Conservation (phyloP, 1,140 invertebrate species). For the Apolygus lucorum region DNA sequence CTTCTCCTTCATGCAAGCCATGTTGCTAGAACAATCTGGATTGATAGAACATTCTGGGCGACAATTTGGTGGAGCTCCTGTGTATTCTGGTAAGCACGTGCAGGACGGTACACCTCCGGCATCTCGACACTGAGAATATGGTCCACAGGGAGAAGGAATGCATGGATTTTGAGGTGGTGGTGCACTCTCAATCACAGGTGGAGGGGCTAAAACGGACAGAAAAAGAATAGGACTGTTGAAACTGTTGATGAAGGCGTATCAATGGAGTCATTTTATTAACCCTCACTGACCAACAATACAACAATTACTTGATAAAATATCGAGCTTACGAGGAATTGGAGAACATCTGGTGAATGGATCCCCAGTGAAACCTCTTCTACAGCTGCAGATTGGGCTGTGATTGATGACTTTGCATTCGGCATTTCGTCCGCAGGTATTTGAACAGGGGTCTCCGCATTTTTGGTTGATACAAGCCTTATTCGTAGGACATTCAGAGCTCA, state of each 20-base stretch:
- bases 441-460: conserved; percentile 49
- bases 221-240: conserved; percentile 47
- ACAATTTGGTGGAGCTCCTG: conserved; percentile 65
- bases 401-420: conserved; percentile 42
- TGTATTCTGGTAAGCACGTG: conserved; percentile 54
- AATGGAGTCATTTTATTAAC: no score
- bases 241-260: conserved; percentile 50
- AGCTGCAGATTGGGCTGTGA: conserved; percentile 43
- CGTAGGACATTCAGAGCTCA: conserved; percentile 47
- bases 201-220: conserved; percentile 36
- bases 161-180: conserved; percentile 39
- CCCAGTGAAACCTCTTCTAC: conserved; percentile 36
- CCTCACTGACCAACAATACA: conserved; percentile 47
- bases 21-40: conserved; percentile 56
- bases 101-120: conserved; percentile 52
- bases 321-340: conserved; percentile 39
- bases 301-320: neutral
- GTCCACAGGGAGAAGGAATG: conserved; percentile 48
- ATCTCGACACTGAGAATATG: conserved; percentile 52
- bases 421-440: conserved; percentile 47
- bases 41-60: conserved; percentile 62
- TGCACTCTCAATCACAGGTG: conserved; percentile 24
- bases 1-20: conserved; percentile 59
- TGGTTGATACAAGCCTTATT: conserved; percentile 48
- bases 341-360: conserved; percentile 35